Evolutionary conservation across 2,797 vertebrate species (phyloP), one percentile per base, ranked within the genome.

Genomic region (Halcyon smyrnensis): DNA sequence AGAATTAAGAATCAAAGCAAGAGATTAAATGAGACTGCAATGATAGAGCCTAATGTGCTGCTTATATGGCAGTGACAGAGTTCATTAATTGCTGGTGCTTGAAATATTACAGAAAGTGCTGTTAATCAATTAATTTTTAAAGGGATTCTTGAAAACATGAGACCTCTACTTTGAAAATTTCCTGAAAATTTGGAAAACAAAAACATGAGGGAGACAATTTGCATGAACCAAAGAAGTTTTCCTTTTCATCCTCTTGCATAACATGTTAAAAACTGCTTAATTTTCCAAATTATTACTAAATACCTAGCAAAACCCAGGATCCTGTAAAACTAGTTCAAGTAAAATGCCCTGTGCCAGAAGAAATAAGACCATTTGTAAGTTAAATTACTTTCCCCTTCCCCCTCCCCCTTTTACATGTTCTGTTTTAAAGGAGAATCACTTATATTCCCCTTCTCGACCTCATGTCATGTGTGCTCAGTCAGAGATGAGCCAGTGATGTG

Each of bases 1-100:
- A 84, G 84, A 53, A 74, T 76, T 76, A 76, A 69, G 43, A 80
- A 64, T 87, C 25, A 83, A 95, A 91, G 75, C 16, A 68, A 92
- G 59, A 64, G n/a, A 76, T 73, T 84, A 87, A 86, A 93, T 69
- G 80, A 82, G 59, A 56, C 54, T 78, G 46, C 54, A 78, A 27
- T 48, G n/a, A 30, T 51, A 46, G 1, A 56, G 36, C 57, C n/a
- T 63, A 57, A 81, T 51, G 17, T 78, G 46, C 37, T n/a, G 65
- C 43, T 94, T 36, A 46, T 81, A 73, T 4, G 8, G 46, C 39
- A 91, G 75, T 21, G 48, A 57, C 11, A 62, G 56, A 92, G 28
- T 50, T 95, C 50, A 84, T 73, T 76, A 73, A 37, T 41, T 60
- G 56, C 56, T 79, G 51, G 43, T 50, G 20, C 43, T 70, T 67